A percentile compares a stretch with the other conserved stretches of the same genome.
Conservation (phyloP, 2,797 vertebrate genomes). For the Dipus sagitta region DNA sequence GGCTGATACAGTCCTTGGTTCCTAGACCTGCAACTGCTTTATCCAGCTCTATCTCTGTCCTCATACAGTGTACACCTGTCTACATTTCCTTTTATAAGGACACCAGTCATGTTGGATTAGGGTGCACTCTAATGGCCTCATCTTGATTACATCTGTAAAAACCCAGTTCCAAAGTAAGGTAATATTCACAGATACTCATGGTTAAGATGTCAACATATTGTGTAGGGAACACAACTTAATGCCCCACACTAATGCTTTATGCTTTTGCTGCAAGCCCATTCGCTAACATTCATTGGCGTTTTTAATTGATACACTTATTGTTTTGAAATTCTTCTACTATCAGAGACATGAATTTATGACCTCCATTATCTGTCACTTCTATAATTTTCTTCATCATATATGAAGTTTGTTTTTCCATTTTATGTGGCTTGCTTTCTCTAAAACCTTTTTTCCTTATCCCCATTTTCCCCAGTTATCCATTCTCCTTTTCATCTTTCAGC, state of each 20-base stretch:
- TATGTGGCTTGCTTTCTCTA: not conserved
- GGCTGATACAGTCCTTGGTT: not conserved
- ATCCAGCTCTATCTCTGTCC: not conserved
- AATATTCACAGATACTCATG: not conserved
- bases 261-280: not conserved
- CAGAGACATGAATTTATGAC: not conserved
- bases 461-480: not conserved
- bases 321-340: not conserved
- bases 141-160: not conserved
- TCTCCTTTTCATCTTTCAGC: not conserved
- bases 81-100: not conserved
- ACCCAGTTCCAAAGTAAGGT: constrained; percentile 45
- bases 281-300: not conserved
- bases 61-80: not conserved
- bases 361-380: not conserved
- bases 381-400: not conserved
- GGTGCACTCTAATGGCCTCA: not conserved
- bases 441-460: not conserved
- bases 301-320: not conserved
- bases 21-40: not conserved
- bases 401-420: constrained; percentile 7
- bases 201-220: not conserved
- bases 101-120: not conserved
- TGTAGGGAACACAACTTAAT: not conserved
- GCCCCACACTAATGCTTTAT: not conserved